Percentiles rank a stretch among this genome's conserved stretches.
phyloP scores from a whole-genome alignment of 2,113 vertebrate species.

The Dicrurus megarhynchus region DNA sequence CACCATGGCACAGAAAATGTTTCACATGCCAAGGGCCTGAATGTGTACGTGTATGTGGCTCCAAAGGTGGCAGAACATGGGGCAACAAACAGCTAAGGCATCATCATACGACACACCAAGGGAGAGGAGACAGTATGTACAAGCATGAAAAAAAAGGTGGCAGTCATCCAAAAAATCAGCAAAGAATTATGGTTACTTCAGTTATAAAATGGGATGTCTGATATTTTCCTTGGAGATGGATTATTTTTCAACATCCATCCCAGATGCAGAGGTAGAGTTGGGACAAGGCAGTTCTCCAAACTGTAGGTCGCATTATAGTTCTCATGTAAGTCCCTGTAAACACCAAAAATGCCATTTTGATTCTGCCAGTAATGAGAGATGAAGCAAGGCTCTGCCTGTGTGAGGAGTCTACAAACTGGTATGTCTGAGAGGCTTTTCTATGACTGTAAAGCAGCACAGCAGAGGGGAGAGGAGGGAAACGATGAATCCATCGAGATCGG shows the following conservation, averaged over 20 bases:
- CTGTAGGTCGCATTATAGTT: not conserved
- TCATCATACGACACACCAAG: not conserved
- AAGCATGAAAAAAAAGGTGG: not conserved
- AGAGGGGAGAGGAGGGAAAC: not conserved
- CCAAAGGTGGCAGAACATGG: not conserved
- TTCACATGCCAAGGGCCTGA: not conserved
- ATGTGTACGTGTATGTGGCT: not conserved
- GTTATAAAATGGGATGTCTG: not conserved
- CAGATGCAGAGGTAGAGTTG: constrained; percentile 54
- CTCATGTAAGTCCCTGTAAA: not conserved
- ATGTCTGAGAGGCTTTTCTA: not conserved
- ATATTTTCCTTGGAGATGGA: constrained; percentile 5
- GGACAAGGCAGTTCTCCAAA: constrained; percentile 37
- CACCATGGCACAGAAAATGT: not conserved
- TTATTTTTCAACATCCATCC: not conserved
- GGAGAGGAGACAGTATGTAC: not conserved
- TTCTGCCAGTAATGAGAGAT: not conserved
- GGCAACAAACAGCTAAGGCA: not conserved
- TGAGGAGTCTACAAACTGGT: not conserved
- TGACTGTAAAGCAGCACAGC: not conserved
- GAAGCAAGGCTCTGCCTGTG: not conserved
- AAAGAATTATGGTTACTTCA: not conserved
- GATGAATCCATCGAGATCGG: not conserved
- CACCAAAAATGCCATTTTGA: constrained; percentile 15
- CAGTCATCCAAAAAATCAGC: not conserved